phyloP scores from a whole-genome alignment of 1,140 invertebrate genomes.

The Drosophila asahinai region DNA sequence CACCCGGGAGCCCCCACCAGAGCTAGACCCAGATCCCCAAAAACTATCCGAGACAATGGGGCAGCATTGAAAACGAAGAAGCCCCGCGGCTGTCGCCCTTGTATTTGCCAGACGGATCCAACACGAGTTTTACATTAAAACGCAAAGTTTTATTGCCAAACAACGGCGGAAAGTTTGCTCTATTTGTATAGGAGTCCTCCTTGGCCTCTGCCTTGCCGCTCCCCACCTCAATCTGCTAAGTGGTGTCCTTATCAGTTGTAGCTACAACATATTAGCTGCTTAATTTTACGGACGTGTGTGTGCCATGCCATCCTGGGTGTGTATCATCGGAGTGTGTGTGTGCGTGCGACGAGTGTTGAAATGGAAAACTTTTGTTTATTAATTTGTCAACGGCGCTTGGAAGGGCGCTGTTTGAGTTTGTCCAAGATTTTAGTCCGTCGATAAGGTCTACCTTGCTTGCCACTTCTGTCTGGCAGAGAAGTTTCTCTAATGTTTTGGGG shows the following conservation, averaged over 20 bases:
- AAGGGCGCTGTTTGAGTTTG: constrained; percentile 38
- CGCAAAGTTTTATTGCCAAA: constrained; percentile 67
- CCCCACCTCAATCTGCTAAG: constrained; percentile 42
- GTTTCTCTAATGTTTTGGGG: not conserved
- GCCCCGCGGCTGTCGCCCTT: not conserved
- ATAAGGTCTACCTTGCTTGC: constrained; percentile 22
- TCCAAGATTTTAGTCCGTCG: constrained; percentile 20
- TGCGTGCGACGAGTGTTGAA: constrained; percentile 40
- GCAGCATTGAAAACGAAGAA: not conserved
- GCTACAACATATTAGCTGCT: constrained; percentile 80
- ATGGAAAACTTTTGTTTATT: constrained; percentile 77
- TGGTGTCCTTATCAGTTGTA: constrained; percentile 72
- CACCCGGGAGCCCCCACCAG: not conserved
- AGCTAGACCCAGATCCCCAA: constrained; percentile 6
- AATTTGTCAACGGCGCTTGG: constrained; percentile 62
- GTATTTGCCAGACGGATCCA: constrained; percentile 22
- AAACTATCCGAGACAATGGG: constrained; percentile 55
- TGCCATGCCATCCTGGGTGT: not conserved
- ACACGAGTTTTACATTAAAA: constrained; percentile 81
- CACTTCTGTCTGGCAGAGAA: not conserved
- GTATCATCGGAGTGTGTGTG: not conserved
- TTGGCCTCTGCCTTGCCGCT: constrained; percentile 47
- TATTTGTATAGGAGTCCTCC: constrained; percentile 74
- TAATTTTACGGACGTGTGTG: constrained; percentile 59
- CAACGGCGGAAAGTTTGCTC: constrained; percentile 57